These are phyloP conservation scores for Nomada hirtipes DNA, from an alignment of 2,888 invertebrate species.

Conservation along the genomic window DNA sequence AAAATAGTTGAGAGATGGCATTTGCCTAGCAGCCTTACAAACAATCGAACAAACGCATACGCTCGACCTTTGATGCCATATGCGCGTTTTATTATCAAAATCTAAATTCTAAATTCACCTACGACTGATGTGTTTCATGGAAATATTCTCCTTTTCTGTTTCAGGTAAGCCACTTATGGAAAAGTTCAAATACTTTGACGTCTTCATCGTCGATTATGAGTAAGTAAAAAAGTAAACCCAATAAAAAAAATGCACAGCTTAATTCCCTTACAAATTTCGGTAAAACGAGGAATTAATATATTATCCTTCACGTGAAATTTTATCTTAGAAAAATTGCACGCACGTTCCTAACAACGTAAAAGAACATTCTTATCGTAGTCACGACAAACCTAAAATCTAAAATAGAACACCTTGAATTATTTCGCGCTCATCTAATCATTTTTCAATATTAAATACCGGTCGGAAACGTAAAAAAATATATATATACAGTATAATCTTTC, in stretches of 20 bases:
- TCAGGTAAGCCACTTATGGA: slow-evolving; percentile 43
- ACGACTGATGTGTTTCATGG: slow-evolving; percentile 22
- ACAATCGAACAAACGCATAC: not conserved
- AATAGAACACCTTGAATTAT: no score
- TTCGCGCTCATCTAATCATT: no score
- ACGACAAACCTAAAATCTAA: not conserved
- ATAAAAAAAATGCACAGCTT: no score
- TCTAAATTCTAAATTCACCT: not conserved
- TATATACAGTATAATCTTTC: no score
- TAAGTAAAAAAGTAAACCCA: slow-evolving; percentile 12
- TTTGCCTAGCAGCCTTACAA: slow-evolving; percentile 25
- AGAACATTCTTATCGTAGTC: slow-evolving; percentile 23
- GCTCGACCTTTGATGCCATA: not conserved
- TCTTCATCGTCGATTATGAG: slow-evolving; percentile 20
- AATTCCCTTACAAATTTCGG: no score
- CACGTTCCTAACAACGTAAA: not conserved
- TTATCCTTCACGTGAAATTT: not conserved
- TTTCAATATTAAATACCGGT: no score
- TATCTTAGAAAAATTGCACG: not conserved
- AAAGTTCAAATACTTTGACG: not conserved
- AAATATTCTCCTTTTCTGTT: slow-evolving; percentile 21
- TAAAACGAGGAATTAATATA: not conserved
- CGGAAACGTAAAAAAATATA: no score
- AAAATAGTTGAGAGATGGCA: slow-evolving; percentile 17
- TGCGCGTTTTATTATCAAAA: not conserved